Base-by-base conservation (phyloP, 2,113 vertebrate genomes). In the Corydoras sp. region DNA sequence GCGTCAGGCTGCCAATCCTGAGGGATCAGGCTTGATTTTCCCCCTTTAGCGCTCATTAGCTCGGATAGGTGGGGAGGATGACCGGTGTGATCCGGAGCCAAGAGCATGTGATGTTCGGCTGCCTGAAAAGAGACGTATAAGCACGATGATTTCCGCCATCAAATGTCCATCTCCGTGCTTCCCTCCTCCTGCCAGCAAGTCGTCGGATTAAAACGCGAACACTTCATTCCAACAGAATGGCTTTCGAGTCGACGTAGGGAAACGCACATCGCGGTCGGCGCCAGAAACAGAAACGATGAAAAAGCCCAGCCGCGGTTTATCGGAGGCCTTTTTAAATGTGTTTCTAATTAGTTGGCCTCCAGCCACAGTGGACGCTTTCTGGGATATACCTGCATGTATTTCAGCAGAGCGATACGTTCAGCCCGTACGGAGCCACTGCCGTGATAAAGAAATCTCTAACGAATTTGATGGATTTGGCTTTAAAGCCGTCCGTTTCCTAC, bases 101-200 rank as follows among this genome's bases (percentile, higher is more conserved):
- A 76, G 73, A 68, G 72, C 75, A 76, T 62, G 53, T 54, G 67
- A 76, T 79, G 82, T 62, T 72, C 73, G 77, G 32, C 24, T 77
- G 71, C 30, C 68, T 49, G 68, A 80, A 66, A 74, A 49, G 24
- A 79, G 77, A 85, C 59, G 32, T 78, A 79, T 58, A 84, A 79
- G 64, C 58, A 79, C 75, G 74, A 79, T 77, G 81, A 81, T 74
- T 79, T 73, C 49, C 68, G 70, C 73, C 80, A 76, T 53, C 32
- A 77, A 81, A 62, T 5, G 50, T 66, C 75, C 61, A 68, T 79
- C 62, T 61, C 29, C 24, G 51, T 66, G 35, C 12, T 69, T 72
- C 62, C 29, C 51, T 32, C 58, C 55, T n/a, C n/a, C 53, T 64
- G 58, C 30, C 72, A 71, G 63, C 35, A 73, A 11, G 14, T 58